Percentiles rank a stretch among this genome's conserved stretches.
Evolutionary conservation across 2,888 invertebrate genomes (phyloP).

Genomic region (Sarcophaga rosellei): DNA sequence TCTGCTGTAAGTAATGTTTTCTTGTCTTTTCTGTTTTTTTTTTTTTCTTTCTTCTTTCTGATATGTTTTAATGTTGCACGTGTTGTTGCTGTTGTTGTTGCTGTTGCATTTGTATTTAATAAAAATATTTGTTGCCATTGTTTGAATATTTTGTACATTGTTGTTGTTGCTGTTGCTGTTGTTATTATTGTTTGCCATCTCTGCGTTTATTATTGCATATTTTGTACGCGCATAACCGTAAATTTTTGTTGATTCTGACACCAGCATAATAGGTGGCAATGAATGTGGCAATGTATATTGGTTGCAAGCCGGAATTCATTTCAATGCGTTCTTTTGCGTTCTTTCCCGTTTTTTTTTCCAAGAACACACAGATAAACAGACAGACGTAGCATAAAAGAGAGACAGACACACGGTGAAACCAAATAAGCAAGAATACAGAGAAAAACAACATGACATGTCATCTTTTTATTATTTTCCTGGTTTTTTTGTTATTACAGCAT

Average conservation of each 20-base stretch:
- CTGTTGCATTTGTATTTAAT: constrained; percentile 26
- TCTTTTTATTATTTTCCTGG: constrained; percentile 11
- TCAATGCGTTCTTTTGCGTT: not conserved
- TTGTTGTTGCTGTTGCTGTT: constrained; percentile 7
- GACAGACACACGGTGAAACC: too few species aligned
- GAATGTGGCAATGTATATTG: not conserved
- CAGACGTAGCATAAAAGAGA: too few species aligned
- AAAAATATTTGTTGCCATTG: constrained; percentile 58
- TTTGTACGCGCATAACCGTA: constrained; percentile 56
- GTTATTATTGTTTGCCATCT: constrained; percentile 16
- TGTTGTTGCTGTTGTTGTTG: not conserved
- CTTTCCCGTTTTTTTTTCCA: constrained; percentile 20
- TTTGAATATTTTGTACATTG: constrained; percentile 30
- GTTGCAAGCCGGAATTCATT: constrained; percentile 24
- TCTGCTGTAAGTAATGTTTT: constrained; percentile 39
- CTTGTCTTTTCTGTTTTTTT: not conserved
- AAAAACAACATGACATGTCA: constrained; percentile 23
- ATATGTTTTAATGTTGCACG: constrained; percentile 14
- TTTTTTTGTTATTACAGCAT: not conserved
- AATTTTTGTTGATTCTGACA: constrained; percentile 64
- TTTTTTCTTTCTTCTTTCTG: not conserved
- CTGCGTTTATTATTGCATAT: constrained; percentile 50
- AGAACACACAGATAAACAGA: not conserved
- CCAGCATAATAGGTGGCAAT: constrained; percentile 64
- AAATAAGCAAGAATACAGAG: not conserved